Evolutionary conservation across 2,113 vertebrate species (phyloP), one percentile per base, ranked within the genome.

Genomic region (Hipposideros armiger): DNA sequence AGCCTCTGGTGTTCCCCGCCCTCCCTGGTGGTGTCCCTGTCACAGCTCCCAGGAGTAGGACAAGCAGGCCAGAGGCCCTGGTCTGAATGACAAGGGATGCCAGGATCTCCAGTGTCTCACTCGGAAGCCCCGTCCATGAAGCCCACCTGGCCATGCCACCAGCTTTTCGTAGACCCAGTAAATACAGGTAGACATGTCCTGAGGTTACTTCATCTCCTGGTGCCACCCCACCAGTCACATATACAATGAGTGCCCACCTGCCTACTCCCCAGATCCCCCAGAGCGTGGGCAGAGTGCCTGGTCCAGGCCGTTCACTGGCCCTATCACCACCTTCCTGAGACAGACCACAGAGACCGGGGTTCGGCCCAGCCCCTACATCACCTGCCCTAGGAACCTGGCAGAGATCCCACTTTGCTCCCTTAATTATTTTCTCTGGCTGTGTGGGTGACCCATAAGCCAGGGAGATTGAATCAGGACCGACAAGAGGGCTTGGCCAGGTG

Each of bases 361-460:
- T 74, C 11, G 0, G 50, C 80, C 83, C 69, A 22, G 56, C 32
- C 22, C 30, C 30, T 14, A 15, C 6, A 4, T 91, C 89, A 88
- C 82, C 89, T 77, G 40, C 82, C 91, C 87, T 94, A 78, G 76
- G 90, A 95, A 91, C 86, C 94, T 89, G 90, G 92, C 95, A 87
- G 40, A 47, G 5, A 36, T 30, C 82, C 52, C 13, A 26, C 58
- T 32, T 11, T 5, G 28, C 64, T 76, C 84, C 76, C 56, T 64
- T 91, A 66, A 84, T 95, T 95, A 90, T 40, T 50, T 86, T 47
- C 93, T 93, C 67, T 70, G 73, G 64, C 70, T 90, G 52, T 54
- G 83, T 74, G 76, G 90, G 94, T 0, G 14, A 92, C 3, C 72
- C 45, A 4, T 64, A 32, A 60, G 40, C 67, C 80, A 30, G 32